These are phyloP conservation scores for Rhamphomyia laevipes DNA, from an alignment of 2,888 invertebrate species.

Conservation along the genomic window DNA sequence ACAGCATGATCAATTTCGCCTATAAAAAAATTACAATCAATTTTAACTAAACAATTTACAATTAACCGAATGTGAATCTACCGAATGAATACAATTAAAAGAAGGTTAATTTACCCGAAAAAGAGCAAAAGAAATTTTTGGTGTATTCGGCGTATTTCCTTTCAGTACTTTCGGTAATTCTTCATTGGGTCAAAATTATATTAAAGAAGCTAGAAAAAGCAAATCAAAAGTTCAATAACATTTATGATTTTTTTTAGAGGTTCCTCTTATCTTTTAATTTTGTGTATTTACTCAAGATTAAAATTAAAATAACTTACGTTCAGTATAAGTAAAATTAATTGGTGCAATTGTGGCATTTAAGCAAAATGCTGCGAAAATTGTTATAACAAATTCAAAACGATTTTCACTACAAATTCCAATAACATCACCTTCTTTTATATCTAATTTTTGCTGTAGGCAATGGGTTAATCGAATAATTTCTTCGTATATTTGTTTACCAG, in stretches of 20 bases:
- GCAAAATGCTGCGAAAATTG: slow-evolving; percentile 40
- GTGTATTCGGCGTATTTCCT: too few species aligned
- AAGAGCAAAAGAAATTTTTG: too few species aligned
- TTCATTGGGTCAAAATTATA: too few species aligned
- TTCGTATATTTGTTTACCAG: slow-evolving; percentile 24
- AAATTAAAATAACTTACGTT: slow-evolving; percentile 32
- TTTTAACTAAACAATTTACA: too few species aligned
- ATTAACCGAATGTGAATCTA: too few species aligned
- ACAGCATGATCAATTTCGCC: slow-evolving; percentile 58
- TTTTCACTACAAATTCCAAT: slow-evolving; percentile 48
- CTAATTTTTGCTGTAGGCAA: slow-evolving; percentile 36
- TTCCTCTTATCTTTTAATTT: neutral
- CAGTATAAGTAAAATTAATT: slow-evolving; percentile 45
- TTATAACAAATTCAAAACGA: slow-evolving; percentile 41
- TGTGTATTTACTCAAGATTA: neutral
- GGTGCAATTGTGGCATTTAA: slow-evolving; percentile 46
- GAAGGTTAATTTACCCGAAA: too few species aligned
- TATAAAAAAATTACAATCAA: slow-evolving; percentile 31
- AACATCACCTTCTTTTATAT: slow-evolving; percentile 40
- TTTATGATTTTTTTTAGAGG: too few species aligned
- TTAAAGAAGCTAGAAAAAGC: neutral
- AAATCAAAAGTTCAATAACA: neutral
- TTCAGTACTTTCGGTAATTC: too few species aligned
- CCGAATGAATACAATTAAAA: too few species aligned
- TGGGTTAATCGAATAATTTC: slow-evolving; percentile 26